phyloP scores from a whole-genome alignment of 2,888 invertebrate species.

The Helobdella robusta region DNA sequence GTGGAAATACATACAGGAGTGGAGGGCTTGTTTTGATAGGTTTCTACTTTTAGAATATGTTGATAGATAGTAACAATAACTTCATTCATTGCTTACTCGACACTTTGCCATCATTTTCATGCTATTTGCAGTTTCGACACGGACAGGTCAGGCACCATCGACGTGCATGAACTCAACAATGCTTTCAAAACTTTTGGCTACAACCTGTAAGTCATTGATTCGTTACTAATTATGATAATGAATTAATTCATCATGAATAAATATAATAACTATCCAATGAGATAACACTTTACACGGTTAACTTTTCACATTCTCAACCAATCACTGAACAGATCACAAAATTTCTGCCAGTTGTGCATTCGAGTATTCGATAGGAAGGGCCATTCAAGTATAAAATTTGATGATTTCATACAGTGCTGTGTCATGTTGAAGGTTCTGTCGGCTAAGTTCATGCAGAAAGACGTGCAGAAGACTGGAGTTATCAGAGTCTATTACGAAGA shows the following conservation, averaged over 20 bases:
- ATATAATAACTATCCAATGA: too few species aligned
- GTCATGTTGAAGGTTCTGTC: constrained; percentile 49
- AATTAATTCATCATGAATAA: too few species aligned
- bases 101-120: not conserved
- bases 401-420: constrained; percentile 50
- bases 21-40: constrained; percentile 50
- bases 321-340: constrained; percentile 41
- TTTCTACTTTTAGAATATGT: constrained; percentile 29
- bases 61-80: not conserved
- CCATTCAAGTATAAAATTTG: constrained; percentile 45
- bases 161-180: constrained; percentile 42
- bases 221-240: not conserved
- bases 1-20: constrained; percentile 50
- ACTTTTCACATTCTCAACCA: too few species aligned
- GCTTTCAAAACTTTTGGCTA: constrained; percentile 50
- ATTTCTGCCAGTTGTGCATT: constrained; percentile 43
- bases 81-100: not conserved
- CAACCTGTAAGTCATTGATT: constrained; percentile 41
- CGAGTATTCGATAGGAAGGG: constrained; percentile 44
- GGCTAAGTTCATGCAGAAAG: constrained; percentile 46
- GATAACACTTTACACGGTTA: too few species aligned
- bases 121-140: constrained; percentile 44
- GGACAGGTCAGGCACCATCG: constrained; percentile 49
- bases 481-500: constrained; percentile 47
- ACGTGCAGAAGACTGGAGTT: constrained; percentile 41